Evolutionary conservation across 2,797 vertebrate genomes (phyloP).

Genomic region (Pachyuromys duprasi): DNA sequence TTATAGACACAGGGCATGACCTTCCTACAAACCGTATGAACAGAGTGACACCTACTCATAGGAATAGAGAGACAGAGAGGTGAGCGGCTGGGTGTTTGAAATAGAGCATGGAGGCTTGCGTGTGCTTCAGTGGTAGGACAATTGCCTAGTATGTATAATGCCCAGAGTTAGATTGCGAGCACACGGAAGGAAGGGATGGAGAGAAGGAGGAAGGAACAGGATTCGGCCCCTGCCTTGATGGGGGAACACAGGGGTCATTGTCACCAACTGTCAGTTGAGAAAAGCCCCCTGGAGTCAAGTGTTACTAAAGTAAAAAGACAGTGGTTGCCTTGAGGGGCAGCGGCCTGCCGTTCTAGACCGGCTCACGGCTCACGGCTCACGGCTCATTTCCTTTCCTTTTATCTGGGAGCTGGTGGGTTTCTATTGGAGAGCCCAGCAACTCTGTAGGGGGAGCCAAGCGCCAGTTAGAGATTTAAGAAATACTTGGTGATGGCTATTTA

Average conservation of each 20-base stretch:
- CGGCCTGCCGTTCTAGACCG: neutral
- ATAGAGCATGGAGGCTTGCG: neutral
- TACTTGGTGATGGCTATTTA: neutral
- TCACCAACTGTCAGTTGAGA: neutral
- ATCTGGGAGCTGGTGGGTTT: neutral
- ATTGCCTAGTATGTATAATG: neutral
- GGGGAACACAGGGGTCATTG: neutral
- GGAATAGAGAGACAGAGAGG: neutral
- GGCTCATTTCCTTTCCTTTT: neutral
- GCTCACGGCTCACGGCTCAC: neutral
- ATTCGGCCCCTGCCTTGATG: neutral
- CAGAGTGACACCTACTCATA: neutral
- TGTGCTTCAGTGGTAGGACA: neutral
- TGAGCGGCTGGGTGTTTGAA: neutral
- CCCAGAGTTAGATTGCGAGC: neutral
- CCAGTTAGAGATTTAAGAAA: constrained; percentile 33
- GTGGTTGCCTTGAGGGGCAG: neutral
- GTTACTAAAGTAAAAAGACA: neutral
- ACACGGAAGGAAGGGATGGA: neutral
- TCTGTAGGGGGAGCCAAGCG: neutral
- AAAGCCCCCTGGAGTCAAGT: neutral
- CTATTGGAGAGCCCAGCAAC: neutral
- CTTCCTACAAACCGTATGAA: neutral
- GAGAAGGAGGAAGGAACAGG: too few relatives aligned
- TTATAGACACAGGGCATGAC: neutral